phyloP scores from a whole-genome alignment of 2,113 vertebrate species.

The Coracopsis vasa region DNA sequence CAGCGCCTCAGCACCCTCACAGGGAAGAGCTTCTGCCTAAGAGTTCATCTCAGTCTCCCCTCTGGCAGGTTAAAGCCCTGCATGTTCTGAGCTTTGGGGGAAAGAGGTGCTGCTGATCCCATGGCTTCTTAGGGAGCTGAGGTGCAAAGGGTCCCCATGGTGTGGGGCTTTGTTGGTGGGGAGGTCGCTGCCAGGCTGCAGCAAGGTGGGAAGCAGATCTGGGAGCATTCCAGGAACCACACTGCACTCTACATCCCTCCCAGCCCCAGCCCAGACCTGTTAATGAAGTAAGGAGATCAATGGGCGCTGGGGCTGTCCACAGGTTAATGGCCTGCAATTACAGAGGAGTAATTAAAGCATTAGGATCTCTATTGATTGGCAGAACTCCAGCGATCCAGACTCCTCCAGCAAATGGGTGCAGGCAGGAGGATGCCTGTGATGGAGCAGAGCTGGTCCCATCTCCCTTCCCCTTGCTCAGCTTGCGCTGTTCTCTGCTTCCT shows the following conservation, averaged over 20 bases:
- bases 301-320: neutral
- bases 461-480: neutral
- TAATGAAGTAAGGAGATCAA: neutral
- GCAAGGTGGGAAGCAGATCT: neutral
- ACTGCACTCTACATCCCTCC: neutral
- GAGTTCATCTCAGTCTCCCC: neutral
- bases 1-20: no score
- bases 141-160: rapidly evolving
- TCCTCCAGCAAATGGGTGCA: neutral
- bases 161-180: neutral
- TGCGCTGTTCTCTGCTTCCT: rapidly evolving
- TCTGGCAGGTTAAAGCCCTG: neutral
- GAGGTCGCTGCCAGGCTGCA: rapidly evolving
- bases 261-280: neutral
- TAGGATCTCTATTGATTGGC: neutral
- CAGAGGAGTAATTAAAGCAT: constrained; percentile 46
- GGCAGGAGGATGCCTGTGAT: neutral
- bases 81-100: neutral
- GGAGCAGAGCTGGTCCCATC: neutral
- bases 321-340: constrained; percentile 51
- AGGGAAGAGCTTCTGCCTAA: neutral
- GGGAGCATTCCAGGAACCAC: neutral
- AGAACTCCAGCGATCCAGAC: neutral
- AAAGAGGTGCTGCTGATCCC: neutral
- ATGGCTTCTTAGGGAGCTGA: neutral